phyloP scores from a whole-genome alignment of 2,113 vertebrate genomes.

The Pteropus alecto region DNA sequence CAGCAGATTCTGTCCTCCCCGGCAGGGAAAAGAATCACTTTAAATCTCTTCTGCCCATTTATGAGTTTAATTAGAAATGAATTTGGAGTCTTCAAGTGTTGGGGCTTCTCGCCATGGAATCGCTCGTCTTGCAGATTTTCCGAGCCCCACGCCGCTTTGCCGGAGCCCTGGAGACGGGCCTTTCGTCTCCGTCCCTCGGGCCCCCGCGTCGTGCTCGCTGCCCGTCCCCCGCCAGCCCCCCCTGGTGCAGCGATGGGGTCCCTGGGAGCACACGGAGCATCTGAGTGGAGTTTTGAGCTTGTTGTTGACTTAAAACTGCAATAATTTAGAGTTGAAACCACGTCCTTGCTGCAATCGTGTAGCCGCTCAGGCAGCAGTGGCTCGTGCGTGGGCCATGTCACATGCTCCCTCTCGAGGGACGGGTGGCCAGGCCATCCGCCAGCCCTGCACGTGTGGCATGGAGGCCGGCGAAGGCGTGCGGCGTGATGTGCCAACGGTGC shows the following conservation, averaged over 20 bases:
- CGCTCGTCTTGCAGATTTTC: not conserved
- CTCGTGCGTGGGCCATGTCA: no score
- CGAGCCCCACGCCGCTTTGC: fast-evolving
- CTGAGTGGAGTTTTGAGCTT: not conserved
- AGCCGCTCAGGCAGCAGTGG: no score
- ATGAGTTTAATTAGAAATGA: not conserved
- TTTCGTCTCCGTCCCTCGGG: no score
- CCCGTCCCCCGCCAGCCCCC: no score
- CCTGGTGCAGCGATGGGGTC: not conserved
- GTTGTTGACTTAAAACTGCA: not conserved
- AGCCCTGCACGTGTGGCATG: no score
- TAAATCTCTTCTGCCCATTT: no score
- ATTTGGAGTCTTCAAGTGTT: not conserved
- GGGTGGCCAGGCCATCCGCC: no score
- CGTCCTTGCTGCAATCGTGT: not conserved
- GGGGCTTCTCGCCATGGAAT: not conserved
- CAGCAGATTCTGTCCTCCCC: no score
- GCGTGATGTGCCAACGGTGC: no score
- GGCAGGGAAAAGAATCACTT: not conserved
- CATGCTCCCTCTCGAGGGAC: no score
- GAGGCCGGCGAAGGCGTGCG: no score
- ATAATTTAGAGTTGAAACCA: not conserved
- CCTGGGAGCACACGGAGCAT: not conserved
- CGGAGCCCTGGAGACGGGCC: not conserved
- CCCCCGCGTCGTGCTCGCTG: not conserved